phyloP scores from a whole-genome alignment of 2,888 invertebrate species.

The Patella ulyssiponensis region DNA sequence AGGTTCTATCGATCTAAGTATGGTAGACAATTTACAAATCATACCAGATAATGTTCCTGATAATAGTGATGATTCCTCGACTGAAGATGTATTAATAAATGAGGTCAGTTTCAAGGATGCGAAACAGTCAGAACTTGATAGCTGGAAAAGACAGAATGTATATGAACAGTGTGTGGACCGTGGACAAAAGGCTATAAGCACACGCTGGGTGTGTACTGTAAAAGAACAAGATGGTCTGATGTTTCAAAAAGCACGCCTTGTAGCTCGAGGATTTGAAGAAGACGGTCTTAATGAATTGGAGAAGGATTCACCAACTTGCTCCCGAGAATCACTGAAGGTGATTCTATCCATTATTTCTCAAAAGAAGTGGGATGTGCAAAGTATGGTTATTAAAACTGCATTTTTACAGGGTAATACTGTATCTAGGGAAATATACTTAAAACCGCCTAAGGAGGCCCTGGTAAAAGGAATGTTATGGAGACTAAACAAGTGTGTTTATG shows the following conservation, averaged over 20 bases:
- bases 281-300: not conserved
- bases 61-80: not conserved
- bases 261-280: constrained; percentile 10
- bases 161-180: not conserved
- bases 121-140: not conserved
- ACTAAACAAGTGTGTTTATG: constrained; percentile 25
- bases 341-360: not conserved
- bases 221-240: not conserved
- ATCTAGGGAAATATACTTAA: not conserved
- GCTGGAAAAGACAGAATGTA: not conserved
- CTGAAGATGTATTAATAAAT: not conserved
- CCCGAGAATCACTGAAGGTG: not conserved
- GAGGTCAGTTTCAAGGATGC: not conserved
- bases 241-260: constrained; percentile 1
- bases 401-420: constrained; percentile 15
- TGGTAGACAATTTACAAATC: constrained; percentile 3
- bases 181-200: not conserved
- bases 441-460: constrained; percentile 10
- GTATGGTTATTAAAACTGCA: constrained; percentile 11
- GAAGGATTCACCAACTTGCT: constrained; percentile 8
- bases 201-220: not conserved
- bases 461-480: constrained; percentile 12
- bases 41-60: not conserved
- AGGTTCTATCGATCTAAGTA: constrained; percentile 16
- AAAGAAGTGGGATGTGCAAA: not conserved